phyloP scores from a whole-genome alignment of 2,113 vertebrate species.

The Lophotis ruficrista region DNA sequence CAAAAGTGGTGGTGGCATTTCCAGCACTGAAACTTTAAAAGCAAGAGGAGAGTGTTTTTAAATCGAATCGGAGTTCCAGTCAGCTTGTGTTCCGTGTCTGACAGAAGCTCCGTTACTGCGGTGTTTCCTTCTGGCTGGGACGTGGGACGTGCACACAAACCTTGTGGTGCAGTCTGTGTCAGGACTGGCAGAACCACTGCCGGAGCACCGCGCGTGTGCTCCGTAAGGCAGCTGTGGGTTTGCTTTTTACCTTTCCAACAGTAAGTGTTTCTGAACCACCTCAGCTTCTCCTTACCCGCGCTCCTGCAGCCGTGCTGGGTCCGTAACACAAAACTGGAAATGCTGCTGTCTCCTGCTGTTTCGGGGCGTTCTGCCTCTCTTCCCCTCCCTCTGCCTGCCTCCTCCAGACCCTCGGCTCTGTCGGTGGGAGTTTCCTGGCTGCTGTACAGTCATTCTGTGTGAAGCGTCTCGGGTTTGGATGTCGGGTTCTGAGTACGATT shows the following conservation, averaged over 20 bases:
- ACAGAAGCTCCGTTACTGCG: neutral
- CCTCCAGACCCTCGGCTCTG: neutral
- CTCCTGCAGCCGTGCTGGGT: neutral
- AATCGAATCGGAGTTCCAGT: neutral
- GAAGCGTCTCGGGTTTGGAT: no score
- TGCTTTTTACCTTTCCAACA: neutral
- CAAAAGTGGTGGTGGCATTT: neutral
- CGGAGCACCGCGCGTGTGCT: accelerated
- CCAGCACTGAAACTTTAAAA: neutral
- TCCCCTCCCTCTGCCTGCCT: neutral
- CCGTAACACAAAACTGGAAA: neutral
- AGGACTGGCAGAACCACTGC: neutral
- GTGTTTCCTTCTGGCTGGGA: neutral
- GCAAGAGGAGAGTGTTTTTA: neutral
- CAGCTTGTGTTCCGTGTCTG: neutral
- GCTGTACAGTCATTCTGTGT: neutral
- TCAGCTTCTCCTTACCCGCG: neutral
- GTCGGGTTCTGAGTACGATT: neutral
- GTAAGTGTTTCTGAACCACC: neutral
- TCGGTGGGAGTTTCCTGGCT: neutral
- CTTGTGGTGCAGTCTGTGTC: accelerated
- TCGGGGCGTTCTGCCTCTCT: neutral
- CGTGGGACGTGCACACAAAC: accelerated
- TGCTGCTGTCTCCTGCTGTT: neutral
- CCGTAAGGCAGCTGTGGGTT: accelerated